phyloP scores from a whole-genome alignment of 2,113 vertebrate species.

The Elachura formosa region DNA sequence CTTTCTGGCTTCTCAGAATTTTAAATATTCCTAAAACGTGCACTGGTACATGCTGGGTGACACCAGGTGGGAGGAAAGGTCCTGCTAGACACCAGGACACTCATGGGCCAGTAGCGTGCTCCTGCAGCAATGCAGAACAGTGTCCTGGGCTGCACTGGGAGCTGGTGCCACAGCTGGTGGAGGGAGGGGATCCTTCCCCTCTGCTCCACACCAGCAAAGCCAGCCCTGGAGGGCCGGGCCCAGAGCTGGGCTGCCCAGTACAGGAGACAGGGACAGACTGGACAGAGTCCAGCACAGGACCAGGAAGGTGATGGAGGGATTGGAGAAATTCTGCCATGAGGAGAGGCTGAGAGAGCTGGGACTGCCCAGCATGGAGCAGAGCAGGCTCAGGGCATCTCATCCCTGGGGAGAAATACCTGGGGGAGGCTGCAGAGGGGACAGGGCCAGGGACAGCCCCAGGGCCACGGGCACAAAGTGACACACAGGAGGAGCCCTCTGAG shows the following conservation, averaged over 20 bases:
- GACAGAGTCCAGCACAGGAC: neutral
- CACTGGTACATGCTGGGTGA: neutral
- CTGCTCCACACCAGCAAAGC: neutral
- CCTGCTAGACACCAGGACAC: neutral
- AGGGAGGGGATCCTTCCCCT: neutral
- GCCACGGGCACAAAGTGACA: neutral
- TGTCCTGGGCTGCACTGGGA: neutral
- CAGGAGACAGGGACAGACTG: neutral
- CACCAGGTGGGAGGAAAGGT: neutral
- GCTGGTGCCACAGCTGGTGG: fast-evolving
- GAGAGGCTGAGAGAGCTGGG: neutral
- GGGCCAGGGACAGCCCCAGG: neutral
- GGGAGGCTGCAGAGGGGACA: neutral
- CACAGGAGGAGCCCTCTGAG: neutral
- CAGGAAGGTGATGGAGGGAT: neutral
- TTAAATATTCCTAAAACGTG: neutral
- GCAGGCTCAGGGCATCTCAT: neutral
- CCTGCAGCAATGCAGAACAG: neutral
- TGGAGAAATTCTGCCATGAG: neutral
- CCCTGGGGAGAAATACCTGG: neutral
- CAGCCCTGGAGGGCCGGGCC: neutral
- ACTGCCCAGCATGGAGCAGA: neutral
- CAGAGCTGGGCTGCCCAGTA: neutral
- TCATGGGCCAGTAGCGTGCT: neutral
- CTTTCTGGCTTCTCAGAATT: neutral